Conservation (phyloP, 1,140 invertebrate species). For the Drosophila sturtevanti region DNA sequence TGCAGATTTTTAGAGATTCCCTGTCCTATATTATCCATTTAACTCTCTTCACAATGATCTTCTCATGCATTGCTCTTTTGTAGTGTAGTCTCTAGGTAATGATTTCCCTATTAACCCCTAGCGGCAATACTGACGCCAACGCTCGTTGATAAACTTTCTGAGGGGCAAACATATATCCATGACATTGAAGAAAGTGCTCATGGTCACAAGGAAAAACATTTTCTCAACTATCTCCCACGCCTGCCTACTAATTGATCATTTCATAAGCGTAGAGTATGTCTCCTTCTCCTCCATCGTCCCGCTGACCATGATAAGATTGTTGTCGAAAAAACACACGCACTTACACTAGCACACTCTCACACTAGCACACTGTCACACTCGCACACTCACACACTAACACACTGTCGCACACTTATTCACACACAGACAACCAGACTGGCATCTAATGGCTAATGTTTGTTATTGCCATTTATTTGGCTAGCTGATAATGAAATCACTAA, state of each 20-base stretch:
- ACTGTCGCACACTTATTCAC: neutral
- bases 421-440: slow-evolving; percentile 18
- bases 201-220: neutral
- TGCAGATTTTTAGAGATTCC: too few relatives aligned
- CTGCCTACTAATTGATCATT: neutral
- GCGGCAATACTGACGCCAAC: neutral
- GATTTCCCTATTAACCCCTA: neutral
- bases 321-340: slow-evolving; percentile 54
- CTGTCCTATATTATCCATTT: too few relatives aligned
- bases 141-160: neutral
- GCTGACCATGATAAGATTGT: slow-evolving; percentile 67
- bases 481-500: slow-evolving; percentile 74
- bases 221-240: neutral
- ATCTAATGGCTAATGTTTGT: slow-evolving; percentile 48
- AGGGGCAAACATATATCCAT: neutral
- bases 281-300: slow-evolving; percentile 20
- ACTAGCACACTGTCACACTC: neutral
- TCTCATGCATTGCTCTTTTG: too few relatives aligned
- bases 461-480: slow-evolving; percentile 40
- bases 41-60: too few relatives aligned
- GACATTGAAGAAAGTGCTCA: slow-evolving; percentile 2
- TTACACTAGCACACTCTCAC: neutral
- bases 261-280: neutral
- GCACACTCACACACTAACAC: slow-evolving; percentile 30
- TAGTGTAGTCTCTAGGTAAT: too few relatives aligned